These are phyloP conservation scores for Alosa alosa DNA, from an alignment of 2,113 vertebrate genomes.

Conservation along the genomic window DNA sequence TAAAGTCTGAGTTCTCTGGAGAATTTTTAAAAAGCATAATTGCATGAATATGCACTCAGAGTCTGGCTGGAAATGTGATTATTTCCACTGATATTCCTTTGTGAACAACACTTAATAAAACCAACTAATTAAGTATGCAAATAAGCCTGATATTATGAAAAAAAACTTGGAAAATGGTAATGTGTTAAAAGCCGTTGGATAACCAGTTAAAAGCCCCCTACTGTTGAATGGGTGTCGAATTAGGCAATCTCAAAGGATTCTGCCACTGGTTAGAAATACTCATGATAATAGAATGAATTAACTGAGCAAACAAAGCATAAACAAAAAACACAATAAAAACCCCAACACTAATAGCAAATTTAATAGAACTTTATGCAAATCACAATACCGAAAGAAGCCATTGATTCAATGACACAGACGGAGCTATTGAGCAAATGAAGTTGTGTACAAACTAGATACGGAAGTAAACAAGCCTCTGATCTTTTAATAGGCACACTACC, in stretches of 20 bases:
- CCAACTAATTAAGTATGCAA: slow-evolving; percentile 75
- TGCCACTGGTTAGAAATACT: slow-evolving; percentile 27
- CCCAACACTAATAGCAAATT: slow-evolving; percentile 4
- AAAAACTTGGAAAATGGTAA: slow-evolving; percentile 55
- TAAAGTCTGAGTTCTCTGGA: slow-evolving; percentile 27
- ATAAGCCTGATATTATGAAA: slow-evolving; percentile 63
- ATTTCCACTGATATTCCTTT: slow-evolving; percentile 63
- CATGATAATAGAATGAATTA: slow-evolving; percentile 44
- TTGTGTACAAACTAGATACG: not conserved
- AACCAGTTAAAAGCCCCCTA: slow-evolving; percentile 42
- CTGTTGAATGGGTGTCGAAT: slow-evolving; percentile 36
- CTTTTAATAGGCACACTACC: not conserved
- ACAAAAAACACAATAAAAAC: slow-evolving; percentile 26
- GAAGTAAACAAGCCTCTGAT: not conserved
- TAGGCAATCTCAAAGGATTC: slow-evolving; percentile 42
- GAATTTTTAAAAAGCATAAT: slow-evolving; percentile 56
- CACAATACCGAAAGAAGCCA: not conserved
- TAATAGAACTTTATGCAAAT: slow-evolving; percentile 11
- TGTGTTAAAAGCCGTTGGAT: slow-evolving; percentile 69
- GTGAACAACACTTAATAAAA: slow-evolving; percentile 68
- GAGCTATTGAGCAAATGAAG: not conserved
- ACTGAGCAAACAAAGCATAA: slow-evolving; percentile 41
- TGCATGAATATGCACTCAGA: not conserved
- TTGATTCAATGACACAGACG: not conserved
- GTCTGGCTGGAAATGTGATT: slow-evolving; percentile 49